These are phyloP conservation scores for Diarsia dahlii DNA, from an alignment of 2,888 invertebrate genomes.

Conservation along the genomic window DNA sequence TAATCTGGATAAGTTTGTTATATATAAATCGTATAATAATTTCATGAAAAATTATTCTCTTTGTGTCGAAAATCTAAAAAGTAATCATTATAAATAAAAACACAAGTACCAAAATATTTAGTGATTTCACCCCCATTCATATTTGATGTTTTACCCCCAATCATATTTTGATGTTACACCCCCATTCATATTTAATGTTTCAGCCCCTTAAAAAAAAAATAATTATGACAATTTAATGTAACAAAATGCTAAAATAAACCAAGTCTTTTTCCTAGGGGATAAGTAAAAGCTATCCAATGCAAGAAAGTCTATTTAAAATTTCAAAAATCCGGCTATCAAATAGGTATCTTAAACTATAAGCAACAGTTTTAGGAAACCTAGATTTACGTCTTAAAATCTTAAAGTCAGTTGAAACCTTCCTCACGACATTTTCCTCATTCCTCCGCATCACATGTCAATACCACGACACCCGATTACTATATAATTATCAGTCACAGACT, in stretches of 20 bases:
- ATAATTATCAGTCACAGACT: too few species aligned
- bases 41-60: too few species aligned
- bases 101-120: background rate
- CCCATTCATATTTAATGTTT: background rate
- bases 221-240: background rate
- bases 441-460: too few species aligned
- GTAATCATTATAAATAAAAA: background rate
- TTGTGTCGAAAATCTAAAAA: background rate
- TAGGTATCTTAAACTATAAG: too few species aligned
- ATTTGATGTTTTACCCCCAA: background rate
- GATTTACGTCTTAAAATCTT: background rate
- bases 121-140: background rate
- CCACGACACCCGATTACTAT: too few species aligned
- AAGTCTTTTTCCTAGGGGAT: background rate
- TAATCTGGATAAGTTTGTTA: slow-evolving; percentile 33
- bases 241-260: background rate
- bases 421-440: too few species aligned
- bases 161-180: background rate
- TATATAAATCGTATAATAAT: too few species aligned
- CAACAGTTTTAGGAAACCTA: background rate
- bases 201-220: background rate
- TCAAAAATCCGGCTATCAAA: too few species aligned
- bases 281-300: background rate
- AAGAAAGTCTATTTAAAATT: background rate
- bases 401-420: too few species aligned